Conservation (phyloP, 1,140 invertebrate species). For the Eulimnadia texana region DNA sequence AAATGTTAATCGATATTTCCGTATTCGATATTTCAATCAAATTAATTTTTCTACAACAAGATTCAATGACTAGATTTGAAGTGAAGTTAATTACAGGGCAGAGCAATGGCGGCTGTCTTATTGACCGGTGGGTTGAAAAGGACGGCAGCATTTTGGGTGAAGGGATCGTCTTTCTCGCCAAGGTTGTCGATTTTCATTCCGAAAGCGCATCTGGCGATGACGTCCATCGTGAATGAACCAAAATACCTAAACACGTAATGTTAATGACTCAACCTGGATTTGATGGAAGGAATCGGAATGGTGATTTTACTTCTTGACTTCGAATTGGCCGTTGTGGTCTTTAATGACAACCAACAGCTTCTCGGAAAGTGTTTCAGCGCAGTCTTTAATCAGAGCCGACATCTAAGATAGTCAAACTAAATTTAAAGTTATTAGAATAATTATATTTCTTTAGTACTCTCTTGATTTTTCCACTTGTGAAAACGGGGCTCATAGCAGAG, state of each 20-base stretch:
- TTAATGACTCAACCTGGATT: neutral
- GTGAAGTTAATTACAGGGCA: constrained; percentile 1
- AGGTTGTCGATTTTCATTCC: constrained; percentile 24
- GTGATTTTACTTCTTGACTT: neutral
- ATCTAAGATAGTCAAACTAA: too few species aligned
- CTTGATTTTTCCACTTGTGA: constrained; percentile 28
- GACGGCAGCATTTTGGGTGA: neutral
- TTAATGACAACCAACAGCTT: neutral
- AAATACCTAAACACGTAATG: constrained; percentile 13
- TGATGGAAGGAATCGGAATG: neutral
- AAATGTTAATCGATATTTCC: neutral
- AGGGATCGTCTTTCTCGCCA: constrained; percentile 2
- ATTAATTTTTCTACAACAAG: neutral
- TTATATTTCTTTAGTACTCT: too few species aligned
- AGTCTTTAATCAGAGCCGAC: too few species aligned
- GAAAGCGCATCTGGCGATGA: constrained; percentile 31
- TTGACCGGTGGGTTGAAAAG: neutral
- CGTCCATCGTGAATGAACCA: constrained; percentile 30
- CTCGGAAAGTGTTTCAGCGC: neutral
- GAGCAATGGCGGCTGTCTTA: neutral
- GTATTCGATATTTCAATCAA: too few species aligned
- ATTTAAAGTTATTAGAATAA: too few species aligned
- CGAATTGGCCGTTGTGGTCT: neutral
- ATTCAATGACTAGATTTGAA: neutral
- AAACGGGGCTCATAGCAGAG: constrained; percentile 38